Evolutionary conservation across 1,140 invertebrate genomes (phyloP), one percentile per base, ranked within the genome.

Genomic region (Drosophila novamexicana): DNA sequence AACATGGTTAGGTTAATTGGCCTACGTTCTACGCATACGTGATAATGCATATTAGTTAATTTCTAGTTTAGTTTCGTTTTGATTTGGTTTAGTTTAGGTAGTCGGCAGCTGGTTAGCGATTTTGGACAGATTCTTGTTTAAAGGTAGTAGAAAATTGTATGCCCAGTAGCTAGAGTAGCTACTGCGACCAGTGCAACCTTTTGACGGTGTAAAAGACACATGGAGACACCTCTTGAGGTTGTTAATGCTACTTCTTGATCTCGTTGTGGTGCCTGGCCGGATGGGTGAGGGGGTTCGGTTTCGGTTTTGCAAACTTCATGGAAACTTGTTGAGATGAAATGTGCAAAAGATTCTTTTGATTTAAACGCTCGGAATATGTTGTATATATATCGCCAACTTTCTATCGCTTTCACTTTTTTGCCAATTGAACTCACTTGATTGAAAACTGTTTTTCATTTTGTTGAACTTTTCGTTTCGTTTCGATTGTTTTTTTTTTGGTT

Each of bases 111-210:
- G 53, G 53, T 56, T 59, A 74, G 77, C 73, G 77, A 88, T 91
- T 91, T 91, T 91, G 90, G 90, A 91, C 90, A 92, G 90, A 91
- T 91, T 91, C 90, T 91, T 91, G 90, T 91, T 91, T 91, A 91
- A 89, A 91, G 81, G 90, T 91, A 91, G 91, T 91, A 91, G 90
- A 91, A 91, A 91, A 92, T 79, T 65, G 45, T 73, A 59, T 53
- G 83, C 79, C 79, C 75, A 88, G 79, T 86, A 89, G 83, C 72
- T 74, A 22, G 36, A 16, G 52, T 59, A 69, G 75, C 75, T 81
- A 73, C 81, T 83, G 77, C 53, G 77, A 69, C 78, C 77, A 77
- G 73, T 78, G 90, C 83, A 91, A 91, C 90, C 90, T 91, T 91
- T 91, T 90, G 75, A 64, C 57, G 90, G 90, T 91, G 90, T 91